phyloP scores from a whole-genome alignment of 2,113 vertebrate genomes.

The Amphiprion percula region DNA sequence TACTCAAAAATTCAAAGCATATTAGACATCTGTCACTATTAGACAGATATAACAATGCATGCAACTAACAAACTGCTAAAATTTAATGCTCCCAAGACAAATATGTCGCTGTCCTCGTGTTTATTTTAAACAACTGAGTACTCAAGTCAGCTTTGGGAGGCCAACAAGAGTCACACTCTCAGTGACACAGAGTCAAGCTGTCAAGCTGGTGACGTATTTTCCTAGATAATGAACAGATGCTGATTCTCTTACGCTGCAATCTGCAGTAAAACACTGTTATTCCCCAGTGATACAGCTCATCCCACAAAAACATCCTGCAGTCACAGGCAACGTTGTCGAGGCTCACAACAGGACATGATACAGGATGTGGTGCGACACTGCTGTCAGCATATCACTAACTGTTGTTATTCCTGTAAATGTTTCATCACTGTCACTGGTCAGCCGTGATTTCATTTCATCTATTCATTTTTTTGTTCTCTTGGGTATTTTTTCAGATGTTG shows the following conservation, averaged over 20 bases:
- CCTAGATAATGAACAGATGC: slow-evolving; percentile 74
- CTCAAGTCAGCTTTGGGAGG: slow-evolving; percentile 32
- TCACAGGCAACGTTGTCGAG: slow-evolving; percentile 62
- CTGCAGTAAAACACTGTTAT: slow-evolving; percentile 71
- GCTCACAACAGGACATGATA: slow-evolving; percentile 64
- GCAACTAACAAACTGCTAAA: not conserved
- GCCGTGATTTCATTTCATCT: slow-evolving; percentile 7
- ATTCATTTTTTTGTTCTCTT: not conserved
- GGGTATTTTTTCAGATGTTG: not conserved
- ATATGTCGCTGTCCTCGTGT: not conserved
- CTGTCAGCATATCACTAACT: slow-evolving; percentile 73
- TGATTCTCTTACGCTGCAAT: slow-evolving; percentile 68
- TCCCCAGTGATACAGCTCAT: slow-evolving; percentile 74
- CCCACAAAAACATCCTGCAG: slow-evolving; percentile 78
- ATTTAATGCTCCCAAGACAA: not conserved
- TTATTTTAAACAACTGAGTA: slow-evolving; percentile 12
- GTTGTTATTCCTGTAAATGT: slow-evolving; percentile 56
- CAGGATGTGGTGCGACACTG: slow-evolving; percentile 62
- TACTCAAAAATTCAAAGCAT: not conserved
- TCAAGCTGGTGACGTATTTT: slow-evolving; percentile 67
- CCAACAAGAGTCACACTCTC: slow-evolving; percentile 12
- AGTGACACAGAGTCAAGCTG: slow-evolving; percentile 72
- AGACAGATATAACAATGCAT: not conserved
- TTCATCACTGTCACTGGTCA: slow-evolving; percentile 24
- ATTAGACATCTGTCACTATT: not conserved